Evolutionary conservation across 2,113 vertebrate genomes (phyloP), one percentile per base, ranked within the genome.

Genomic region (Sinocyclocheilus grahami): DNA sequence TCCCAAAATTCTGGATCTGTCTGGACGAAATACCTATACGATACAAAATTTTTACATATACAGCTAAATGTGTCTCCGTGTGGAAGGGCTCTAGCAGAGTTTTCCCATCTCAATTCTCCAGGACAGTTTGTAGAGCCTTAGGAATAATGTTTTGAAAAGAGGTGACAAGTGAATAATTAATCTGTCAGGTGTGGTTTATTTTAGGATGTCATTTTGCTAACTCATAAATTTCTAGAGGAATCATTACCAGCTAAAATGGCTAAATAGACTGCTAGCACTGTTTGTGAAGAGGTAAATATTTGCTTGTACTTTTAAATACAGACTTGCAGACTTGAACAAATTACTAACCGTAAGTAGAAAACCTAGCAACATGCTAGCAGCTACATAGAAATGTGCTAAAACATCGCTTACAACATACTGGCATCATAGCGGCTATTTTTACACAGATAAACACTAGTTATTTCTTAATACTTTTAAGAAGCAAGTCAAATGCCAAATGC

Each of bases 141-240:
- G 30, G 67, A 33, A 48, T n/a, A 20, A 30, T 20, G 18, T 39
- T 83, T 33, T 42, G 20, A 53, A 74, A 24, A 39, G 67, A 74
- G 2, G 7, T 11, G 67, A 58, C 69, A 74, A 37, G 20, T 71
- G 20, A 74, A 74, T 74, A 83, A 74, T 83, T 20, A 74, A 72
- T 74, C 67, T 74, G 82, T 74, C n/a, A n/a, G n/a, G n/a, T n/a
- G n/a, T n/a, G n/a, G n/a, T n/a, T n/a, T n/a, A n/a, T n/a, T n/a
- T n/a, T n/a, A n/a, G n/a, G n/a, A n/a, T n/a, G n/a, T n/a, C 20
- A 62, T 33, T 79, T 80, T 62, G 30, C 75, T 27, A 76, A 76
- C 42, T n/a, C 8, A 16, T 8, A 10, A 46, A 48, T 8, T 42
- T 42, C 42, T 8, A 42, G 42, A 42, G 42, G 42, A 42, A 42